These are phyloP conservation scores for Drepanosiphum platanoidis DNA, from an alignment of 2,888 invertebrate species.

Conservation along the genomic window DNA sequence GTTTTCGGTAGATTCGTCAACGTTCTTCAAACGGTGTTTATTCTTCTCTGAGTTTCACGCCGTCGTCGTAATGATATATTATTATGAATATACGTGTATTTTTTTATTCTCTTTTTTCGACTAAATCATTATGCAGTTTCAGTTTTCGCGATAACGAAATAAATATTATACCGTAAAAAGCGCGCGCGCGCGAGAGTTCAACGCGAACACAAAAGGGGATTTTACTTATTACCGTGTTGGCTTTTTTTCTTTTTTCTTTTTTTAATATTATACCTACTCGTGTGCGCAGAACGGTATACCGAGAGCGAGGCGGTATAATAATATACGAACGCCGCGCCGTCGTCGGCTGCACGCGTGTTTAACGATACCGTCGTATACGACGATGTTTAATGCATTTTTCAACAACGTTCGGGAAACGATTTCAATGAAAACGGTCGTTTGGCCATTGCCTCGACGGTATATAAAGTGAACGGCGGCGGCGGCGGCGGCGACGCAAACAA, in stretches of 20 bases:
- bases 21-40: not conserved
- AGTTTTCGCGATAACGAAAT: too few relatives aligned
- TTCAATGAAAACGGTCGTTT: constrained; percentile 24
- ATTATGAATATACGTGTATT: too few relatives aligned
- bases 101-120: too few relatives aligned
- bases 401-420: constrained; percentile 25
- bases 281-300: too few relatives aligned
- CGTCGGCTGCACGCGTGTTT: too few relatives aligned
- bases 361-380: too few relatives aligned
- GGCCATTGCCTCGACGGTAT: not conserved
- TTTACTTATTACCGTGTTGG: constrained; percentile 5
- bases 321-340: not conserved
- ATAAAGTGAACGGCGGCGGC: not conserved
- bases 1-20: not conserved
- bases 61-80: too few relatives aligned
- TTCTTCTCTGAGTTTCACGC: not conserved
- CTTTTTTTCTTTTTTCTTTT: not conserved
- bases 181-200: not conserved
- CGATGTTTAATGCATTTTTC: constrained; percentile 24
- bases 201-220: not conserved
- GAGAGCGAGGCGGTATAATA: not conserved
- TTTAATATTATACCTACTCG: too few relatives aligned
- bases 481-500: too few relatives aligned
- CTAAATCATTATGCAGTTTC: too few relatives aligned
- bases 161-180: too few relatives aligned